phyloP scores from a whole-genome alignment of 2,797 vertebrate genomes.

The Artibeus jamaicensis region DNA sequence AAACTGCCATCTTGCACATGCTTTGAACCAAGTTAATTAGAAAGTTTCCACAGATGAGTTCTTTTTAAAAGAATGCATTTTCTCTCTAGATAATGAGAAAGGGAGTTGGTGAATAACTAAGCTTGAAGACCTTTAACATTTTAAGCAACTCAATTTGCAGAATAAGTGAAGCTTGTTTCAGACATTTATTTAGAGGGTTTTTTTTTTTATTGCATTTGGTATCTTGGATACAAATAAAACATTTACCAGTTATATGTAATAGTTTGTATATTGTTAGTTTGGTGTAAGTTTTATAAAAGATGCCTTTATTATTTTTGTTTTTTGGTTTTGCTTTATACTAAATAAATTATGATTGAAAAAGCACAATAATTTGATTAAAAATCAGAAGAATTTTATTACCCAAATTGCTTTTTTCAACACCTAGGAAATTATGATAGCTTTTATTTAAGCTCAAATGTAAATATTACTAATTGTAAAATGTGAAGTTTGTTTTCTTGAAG shows the following conservation, averaged over 20 bases:
- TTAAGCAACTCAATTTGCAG: conserved; percentile 77
- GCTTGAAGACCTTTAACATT: conserved; percentile 77
- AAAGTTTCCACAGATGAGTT: conserved; percentile 79
- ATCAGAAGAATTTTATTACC: conserved; percentile 15
- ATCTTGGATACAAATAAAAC: conserved; percentile 68
- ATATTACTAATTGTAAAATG: conserved; percentile 14
- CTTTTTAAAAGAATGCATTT: conserved; percentile 79
- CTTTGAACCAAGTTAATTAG: conserved; percentile 82
- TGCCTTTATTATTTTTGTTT: not conserved
- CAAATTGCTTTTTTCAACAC: not conserved
- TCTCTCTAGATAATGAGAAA: conserved; percentile 78
- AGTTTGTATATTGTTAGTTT: conserved; percentile 22
- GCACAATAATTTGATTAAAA: conserved; percentile 17
- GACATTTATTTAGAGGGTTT: conserved; percentile 36
- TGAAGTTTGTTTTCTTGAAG: not conserved
- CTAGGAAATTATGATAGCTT: conserved; percentile 7
- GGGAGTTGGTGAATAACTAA: conserved; percentile 75
- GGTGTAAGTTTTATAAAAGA: conserved; percentile 26
- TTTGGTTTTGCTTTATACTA: not conserved
- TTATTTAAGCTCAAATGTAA: conserved; percentile 34
- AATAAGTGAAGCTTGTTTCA: conserved; percentile 72
- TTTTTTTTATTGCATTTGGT: conserved; percentile 58
- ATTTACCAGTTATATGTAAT: conserved; percentile 50
- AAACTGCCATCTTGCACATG: conserved; percentile 71
- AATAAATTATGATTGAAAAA: conserved; percentile 45